Evolutionary conservation across 2,113 vertebrate species (phyloP).

Genomic region (human): DNA sequence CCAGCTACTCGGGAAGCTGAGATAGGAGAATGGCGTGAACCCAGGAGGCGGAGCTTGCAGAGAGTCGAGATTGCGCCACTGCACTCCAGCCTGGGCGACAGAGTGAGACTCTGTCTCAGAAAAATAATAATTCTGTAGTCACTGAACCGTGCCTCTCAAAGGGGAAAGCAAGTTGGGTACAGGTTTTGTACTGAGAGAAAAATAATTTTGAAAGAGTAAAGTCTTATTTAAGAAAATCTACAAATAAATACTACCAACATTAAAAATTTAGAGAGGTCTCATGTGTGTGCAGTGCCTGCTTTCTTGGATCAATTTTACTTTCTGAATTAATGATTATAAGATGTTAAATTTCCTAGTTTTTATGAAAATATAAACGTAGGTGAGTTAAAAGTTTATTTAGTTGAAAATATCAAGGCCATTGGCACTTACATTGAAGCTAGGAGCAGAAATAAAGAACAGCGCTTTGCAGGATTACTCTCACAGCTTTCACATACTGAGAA

Average conservation of each 20-base stretch:
- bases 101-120: too few relatives aligned
- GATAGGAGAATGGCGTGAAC: too few relatives aligned
- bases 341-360: not conserved
- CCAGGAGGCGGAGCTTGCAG: too few relatives aligned
- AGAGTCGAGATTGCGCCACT: too few relatives aligned
- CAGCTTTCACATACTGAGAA: not conserved
- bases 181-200: not conserved
- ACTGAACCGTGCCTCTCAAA: not conserved
- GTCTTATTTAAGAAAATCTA: not conserved
- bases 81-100: too few relatives aligned
- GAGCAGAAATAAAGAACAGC: not conserved
- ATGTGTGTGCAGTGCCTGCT: not conserved
- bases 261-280: not conserved
- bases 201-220: constrained; percentile 24
- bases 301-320: constrained; percentile 8
- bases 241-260: not conserved
- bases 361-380: not conserved
- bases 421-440: not conserved
- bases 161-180: constrained; percentile 24
- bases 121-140: constrained; percentile 18
- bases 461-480: not conserved
- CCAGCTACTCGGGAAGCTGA: too few relatives aligned
- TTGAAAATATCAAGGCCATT: not conserved
- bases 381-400: not conserved
- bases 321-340: not conserved